A percentile compares a stretch with the other conserved stretches of the same genome.
Conservation (phyloP, 2,888 invertebrate species). For the Polylopha cassiicola region DNA sequence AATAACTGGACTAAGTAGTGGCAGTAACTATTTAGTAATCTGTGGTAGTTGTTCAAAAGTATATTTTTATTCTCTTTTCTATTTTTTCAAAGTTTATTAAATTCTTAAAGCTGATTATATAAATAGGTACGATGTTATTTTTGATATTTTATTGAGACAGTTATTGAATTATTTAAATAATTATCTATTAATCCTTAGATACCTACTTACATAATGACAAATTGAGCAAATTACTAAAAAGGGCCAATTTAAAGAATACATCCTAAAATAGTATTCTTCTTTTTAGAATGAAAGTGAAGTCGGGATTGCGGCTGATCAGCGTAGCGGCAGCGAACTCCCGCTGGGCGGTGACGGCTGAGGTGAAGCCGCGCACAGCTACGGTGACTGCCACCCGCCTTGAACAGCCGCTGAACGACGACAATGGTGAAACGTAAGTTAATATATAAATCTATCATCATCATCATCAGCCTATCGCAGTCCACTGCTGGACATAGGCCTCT, state of each 20-base stretch:
- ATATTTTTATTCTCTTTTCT: too few relatives aligned
- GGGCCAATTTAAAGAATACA: neutral
- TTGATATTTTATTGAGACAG: too few relatives aligned
- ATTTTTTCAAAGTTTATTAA: too few relatives aligned
- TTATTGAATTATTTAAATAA: too few relatives aligned
- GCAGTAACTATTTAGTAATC: too few relatives aligned
- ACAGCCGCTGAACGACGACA: conserved; percentile 62
- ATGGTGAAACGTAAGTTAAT: conserved; percentile 51
- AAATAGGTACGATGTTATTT: too few relatives aligned
- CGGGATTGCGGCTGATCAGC: conserved; percentile 89
- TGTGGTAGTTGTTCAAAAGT: too few relatives aligned
- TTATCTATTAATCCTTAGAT: too few relatives aligned
- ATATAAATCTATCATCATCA: neutral
- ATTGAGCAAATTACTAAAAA: neutral
- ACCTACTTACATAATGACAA: too few relatives aligned
- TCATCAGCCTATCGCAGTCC: conserved; percentile 9
- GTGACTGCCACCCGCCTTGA: conserved; percentile 87
- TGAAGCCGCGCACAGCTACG: conserved; percentile 91
- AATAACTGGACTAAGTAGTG: too few relatives aligned
- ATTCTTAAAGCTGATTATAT: too few relatives aligned
- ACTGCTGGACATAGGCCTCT: conserved; percentile 4
- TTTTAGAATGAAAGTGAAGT: conserved; percentile 91
- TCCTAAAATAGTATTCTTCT: conserved; percentile 25
- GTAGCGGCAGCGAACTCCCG: conserved; percentile 85
- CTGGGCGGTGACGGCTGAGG: conserved; percentile 94